phyloP scores from a whole-genome alignment of 2,113 vertebrate genomes.

The Rattus rattus region DNA sequence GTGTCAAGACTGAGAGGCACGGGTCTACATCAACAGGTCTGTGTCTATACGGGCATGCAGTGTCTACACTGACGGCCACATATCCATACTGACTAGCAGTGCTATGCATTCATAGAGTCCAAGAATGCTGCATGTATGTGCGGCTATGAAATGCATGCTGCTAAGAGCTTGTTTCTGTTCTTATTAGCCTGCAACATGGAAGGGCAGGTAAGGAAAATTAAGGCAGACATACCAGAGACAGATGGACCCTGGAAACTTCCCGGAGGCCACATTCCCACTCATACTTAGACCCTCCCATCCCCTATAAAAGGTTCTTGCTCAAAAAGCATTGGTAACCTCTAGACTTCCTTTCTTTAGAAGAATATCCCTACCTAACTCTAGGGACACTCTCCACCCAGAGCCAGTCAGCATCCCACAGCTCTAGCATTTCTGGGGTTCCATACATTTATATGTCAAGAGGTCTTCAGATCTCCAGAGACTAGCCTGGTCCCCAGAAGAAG shows the following conservation, averaged over 20 bases:
- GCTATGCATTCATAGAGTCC: rapidly evolving
- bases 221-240: background rate
- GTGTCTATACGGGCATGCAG: background rate
- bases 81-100: background rate
- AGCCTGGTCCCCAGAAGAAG: background rate
- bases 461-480: background rate
- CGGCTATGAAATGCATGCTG: background rate
- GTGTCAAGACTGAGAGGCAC: background rate
- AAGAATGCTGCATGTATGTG: background rate
- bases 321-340: background rate
- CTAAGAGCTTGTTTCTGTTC: background rate
- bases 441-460: too few relatives aligned
- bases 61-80: background rate
- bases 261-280: background rate
- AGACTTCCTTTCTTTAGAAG: background rate
- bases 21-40: background rate
- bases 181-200: background rate
- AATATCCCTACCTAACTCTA: background rate
- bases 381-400: rapidly evolving
- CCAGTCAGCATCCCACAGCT: background rate
- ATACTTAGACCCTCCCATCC: background rate
- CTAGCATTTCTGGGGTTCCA: background rate
- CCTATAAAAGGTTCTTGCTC: background rate
- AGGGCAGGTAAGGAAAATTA: background rate
- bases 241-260: background rate